phyloP scores from a whole-genome alignment of 2,888 invertebrate species.

The Cosmorhoe ocellata region DNA sequence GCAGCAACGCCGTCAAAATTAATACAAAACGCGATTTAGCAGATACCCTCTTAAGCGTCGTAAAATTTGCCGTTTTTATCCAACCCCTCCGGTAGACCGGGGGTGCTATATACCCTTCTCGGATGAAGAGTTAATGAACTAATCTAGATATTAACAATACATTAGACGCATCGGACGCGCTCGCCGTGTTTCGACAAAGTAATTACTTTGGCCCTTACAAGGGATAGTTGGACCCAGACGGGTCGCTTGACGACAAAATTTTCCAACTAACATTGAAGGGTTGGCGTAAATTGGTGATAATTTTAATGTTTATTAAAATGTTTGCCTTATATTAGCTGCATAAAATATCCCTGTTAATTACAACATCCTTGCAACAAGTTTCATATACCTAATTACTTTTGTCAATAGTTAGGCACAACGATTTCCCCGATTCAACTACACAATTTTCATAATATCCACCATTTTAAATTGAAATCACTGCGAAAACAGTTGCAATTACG shows the following conservation, averaged over 20 bases:
- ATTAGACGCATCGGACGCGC: constrained; percentile 77
- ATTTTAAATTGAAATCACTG: constrained; percentile 31
- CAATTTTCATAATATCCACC: constrained; percentile 15
- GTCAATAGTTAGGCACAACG: not conserved
- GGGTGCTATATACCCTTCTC: constrained; percentile 42
- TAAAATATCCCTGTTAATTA: constrained; percentile 28
- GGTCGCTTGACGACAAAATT: constrained; percentile 39
- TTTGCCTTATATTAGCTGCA: constrained; percentile 30
- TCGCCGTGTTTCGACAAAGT: constrained; percentile 54
- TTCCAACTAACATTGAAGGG: constrained; percentile 44
- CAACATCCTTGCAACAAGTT: constrained; percentile 6
- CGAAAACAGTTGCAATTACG: constrained; percentile 44
- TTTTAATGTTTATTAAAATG: constrained; percentile 50
- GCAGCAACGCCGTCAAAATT: constrained; percentile 70
- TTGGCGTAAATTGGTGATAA: constrained; percentile 47
- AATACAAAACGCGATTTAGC: constrained; percentile 68
- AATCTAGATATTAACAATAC: constrained; percentile 82
- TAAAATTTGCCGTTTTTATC: constrained; percentile 63
- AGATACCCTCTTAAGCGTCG: constrained; percentile 62
- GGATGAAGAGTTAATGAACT: constrained; percentile 81
- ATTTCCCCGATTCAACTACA: too few species aligned
- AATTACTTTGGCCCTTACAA: constrained; percentile 54
- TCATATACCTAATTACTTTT: not conserved
- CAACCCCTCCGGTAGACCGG: constrained; percentile 45
- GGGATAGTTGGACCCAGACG: constrained; percentile 47